Evolutionary conservation across 2,113 vertebrate genomes (phyloP).

Genomic region (Esox niger): DNA sequence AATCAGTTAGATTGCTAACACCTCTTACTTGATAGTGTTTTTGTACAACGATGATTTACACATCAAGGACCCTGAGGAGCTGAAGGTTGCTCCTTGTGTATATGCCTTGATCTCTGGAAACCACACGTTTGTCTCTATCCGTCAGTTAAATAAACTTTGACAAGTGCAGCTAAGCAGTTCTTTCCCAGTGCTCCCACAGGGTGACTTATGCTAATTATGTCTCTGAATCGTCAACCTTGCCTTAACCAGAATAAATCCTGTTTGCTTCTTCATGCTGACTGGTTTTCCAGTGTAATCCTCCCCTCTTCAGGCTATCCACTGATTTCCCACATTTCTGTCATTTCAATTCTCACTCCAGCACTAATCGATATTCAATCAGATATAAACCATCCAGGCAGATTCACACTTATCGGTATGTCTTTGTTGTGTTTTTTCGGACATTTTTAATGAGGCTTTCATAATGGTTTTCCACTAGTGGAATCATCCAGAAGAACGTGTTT

Average conservation of each 20-base stretch:
- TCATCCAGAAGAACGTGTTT: not conserved
- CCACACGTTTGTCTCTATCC: conserved; percentile 19
- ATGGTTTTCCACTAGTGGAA: not conserved
- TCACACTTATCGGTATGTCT: not conserved
- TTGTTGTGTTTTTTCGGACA: not conserved
- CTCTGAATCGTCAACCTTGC: conserved; percentile 37
- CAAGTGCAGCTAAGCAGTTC: conserved; percentile 37
- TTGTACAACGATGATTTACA: too few relatives aligned
- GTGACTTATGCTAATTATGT: conserved; percentile 50
- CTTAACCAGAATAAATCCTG: conserved; percentile 32
- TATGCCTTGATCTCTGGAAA: not conserved
- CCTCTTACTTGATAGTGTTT: too few relatives aligned
- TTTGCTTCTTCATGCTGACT: conserved; percentile 41
- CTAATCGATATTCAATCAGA: conserved; percentile 15
- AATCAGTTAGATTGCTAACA: too few relatives aligned
- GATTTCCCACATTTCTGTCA: not conserved
- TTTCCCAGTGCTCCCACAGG: conserved; percentile 29
- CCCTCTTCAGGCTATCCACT: conserved; percentile 29
- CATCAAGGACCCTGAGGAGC: too few relatives aligned
- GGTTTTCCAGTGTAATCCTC: conserved; percentile 32
- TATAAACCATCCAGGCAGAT: not conserved
- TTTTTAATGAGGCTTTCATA: too few relatives aligned
- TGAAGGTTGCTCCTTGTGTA: too few relatives aligned
- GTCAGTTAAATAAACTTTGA: conserved; percentile 42
- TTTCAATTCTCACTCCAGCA: not conserved